phyloP scores from a whole-genome alignment of 1,140 invertebrate genomes.

The Panagrolaimus sp. region DNA sequence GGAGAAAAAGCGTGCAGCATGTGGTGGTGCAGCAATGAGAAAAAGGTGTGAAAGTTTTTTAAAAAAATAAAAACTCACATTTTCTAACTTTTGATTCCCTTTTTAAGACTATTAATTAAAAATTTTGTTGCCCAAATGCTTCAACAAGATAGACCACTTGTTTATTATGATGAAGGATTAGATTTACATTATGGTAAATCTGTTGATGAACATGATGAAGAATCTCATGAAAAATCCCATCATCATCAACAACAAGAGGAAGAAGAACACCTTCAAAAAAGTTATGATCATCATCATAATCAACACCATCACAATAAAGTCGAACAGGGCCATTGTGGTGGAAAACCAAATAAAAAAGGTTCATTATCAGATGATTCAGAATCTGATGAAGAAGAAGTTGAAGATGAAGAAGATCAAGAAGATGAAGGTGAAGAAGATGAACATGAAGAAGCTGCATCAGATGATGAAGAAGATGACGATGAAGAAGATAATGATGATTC shows the following conservation, averaged over 20 bases:
- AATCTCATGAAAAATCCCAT: background rate
- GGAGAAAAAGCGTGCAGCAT: conserved; percentile 50
- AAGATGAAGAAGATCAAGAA: background rate
- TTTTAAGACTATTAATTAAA: conserved; percentile 42
- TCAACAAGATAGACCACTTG: conserved; percentile 28
- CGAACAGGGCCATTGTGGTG: conserved; percentile 18
- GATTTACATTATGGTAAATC: conserved; percentile 20
- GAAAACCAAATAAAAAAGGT: background rate
- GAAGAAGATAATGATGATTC: conserved; percentile 30
- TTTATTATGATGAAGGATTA: background rate
- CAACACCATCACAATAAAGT: conserved; percentile 10
- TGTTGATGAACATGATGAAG: background rate
- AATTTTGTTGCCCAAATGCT: conserved; percentile 50
- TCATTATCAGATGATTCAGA: conserved; percentile 14
- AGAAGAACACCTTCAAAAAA: background rate
- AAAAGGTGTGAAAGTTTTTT: conserved; percentile 31
- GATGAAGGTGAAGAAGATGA: conserved; percentile 12
- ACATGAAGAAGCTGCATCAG: conserved; percentile 15
- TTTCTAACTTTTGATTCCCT: background rate
- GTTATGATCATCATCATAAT: background rate
- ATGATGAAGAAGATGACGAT: conserved; percentile 25
- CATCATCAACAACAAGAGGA: no score
- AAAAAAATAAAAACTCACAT: background rate
- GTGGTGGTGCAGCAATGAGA: conserved; percentile 47
- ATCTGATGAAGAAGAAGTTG: conserved; percentile 15